These are phyloP conservation scores for Paedocypris micromegethes DNA, from an alignment of 2,797 vertebrate genomes.

Conservation along the genomic window DNA sequence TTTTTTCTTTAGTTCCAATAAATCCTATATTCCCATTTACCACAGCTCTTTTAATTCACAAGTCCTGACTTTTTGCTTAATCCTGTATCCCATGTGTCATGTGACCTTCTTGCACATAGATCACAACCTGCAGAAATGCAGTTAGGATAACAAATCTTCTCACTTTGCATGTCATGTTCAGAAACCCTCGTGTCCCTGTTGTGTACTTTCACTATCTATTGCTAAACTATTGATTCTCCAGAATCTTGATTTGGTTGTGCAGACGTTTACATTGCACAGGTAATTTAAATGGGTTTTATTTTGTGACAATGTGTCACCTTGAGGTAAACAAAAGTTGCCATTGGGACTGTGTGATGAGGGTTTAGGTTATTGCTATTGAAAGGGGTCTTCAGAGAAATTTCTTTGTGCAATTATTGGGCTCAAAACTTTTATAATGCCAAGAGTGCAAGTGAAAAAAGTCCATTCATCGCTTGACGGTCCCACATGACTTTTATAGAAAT, in stretches of 20 bases:
- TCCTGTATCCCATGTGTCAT: slow-evolving; percentile 27
- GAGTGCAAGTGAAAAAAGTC: slow-evolving; percentile 31
- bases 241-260: slow-evolving; percentile 64
- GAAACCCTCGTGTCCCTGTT: slow-evolving; percentile 27
- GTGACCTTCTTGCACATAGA: slow-evolving; percentile 12
- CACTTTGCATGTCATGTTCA: slow-evolving; percentile 16
- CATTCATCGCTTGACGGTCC: slow-evolving; percentile 20
- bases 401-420: slow-evolving; percentile 23
- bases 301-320: slow-evolving; percentile 62
- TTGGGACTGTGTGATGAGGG: slow-evolving; percentile 8
- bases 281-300: slow-evolving; percentile 34
- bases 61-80: neutral
- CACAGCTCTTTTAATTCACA: slow-evolving; percentile 14
- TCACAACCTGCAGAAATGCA: slow-evolving; percentile 11
- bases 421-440: slow-evolving; percentile 25
- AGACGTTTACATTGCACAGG: slow-evolving; percentile 46
- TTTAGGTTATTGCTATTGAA: slow-evolving; percentile 38
- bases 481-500: slow-evolving; percentile 23
- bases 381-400: slow-evolving; percentile 42
- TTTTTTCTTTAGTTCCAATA: slow-evolving; percentile 31
- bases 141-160: slow-evolving; percentile 25
- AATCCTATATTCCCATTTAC: slow-evolving; percentile 18
- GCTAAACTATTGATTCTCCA: slow-evolving; percentile 60
- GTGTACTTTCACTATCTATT: slow-evolving; percentile 39
- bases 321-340: slow-evolving; percentile 54